A percentile compares a stretch with the other conserved stretches of the same genome.
These are phyloP conservation scores for Drosophila austrosaltans DNA, from an alignment of 2,888 invertebrate genomes.

Conservation along the genomic window DNA sequence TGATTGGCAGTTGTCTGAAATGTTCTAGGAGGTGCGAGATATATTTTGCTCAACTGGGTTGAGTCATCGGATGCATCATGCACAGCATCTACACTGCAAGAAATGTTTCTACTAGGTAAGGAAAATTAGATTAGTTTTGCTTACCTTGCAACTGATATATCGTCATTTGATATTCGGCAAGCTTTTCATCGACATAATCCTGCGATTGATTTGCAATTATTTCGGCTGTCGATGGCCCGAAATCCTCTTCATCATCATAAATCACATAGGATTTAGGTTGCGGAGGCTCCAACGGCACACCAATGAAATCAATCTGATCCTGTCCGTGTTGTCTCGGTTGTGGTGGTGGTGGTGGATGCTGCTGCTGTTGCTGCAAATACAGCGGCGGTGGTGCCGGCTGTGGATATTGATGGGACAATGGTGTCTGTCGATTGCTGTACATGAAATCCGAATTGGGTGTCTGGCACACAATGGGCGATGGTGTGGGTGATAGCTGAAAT, in stretches of 20 bases:
- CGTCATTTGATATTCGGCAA: constrained; percentile 96
- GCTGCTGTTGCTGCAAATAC: constrained; percentile 80
- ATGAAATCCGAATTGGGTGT: constrained; percentile 86
- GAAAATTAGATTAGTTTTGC: constrained; percentile 64
- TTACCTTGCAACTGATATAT: constrained; percentile 95
- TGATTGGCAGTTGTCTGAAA: constrained; percentile 38
- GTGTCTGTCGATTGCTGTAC: constrained; percentile 85
- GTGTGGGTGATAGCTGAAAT: constrained; percentile 84
- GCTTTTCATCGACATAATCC: constrained; percentile 96
- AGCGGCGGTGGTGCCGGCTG: constrained; percentile 81
- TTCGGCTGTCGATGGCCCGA: constrained; percentile 94
- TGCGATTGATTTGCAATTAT: constrained; percentile 97
- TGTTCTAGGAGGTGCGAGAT: constrained; percentile 19
- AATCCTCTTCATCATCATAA: constrained; percentile 88
- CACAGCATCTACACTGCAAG: constrained; percentile 3
- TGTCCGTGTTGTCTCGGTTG: constrained; percentile 80
- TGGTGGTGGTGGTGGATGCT: constrained; percentile 73
- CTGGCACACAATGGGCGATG: constrained; percentile 86
- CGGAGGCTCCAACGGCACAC: constrained; percentile 90
- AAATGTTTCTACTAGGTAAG: not conserved
- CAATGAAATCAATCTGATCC: constrained; percentile 84
- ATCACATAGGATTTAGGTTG: constrained; percentile 86
- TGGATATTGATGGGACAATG: constrained; percentile 76
- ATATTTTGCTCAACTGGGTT: not conserved
- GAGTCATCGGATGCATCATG: constrained; percentile 30